Base-by-base conservation (phyloP, 2,797 vertebrate genomes). In the Megaceryle alcyon region DNA sequence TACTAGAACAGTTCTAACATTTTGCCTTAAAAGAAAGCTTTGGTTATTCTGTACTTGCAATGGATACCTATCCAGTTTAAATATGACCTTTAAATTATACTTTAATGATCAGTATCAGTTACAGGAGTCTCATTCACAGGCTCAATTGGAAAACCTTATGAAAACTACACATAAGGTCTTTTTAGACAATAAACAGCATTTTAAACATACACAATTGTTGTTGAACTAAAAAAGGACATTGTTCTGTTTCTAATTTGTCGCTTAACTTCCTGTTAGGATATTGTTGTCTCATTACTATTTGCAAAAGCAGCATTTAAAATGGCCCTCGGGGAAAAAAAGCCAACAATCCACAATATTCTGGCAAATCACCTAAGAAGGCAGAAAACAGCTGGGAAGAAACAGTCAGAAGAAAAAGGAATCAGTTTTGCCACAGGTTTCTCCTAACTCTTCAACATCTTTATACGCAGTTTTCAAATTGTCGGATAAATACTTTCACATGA, bases 91-190 rank as follows among this genome's bases (percentile, higher is more conserved):
- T 63, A 81, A 57, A 90, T 95, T 91, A 88, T 21, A 93, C n/a
- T 96, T 97, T 96, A 96, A 97, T 95, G 87, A 96, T 91, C 43
- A 43, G 49, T 91, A 89, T 96, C 91, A 22, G 54, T 97, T 97
- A 86, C 96, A 88, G 51, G 29, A 78, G 49, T 31, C 49, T 87
- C 75, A 73, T 66, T 88, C 69, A 79, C 35, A 69, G 65, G 18
- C 82, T 72, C 43, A 77, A 22, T 20, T 69, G 15, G 33, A 73
- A 88, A 77, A 88, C 41, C 14, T 53, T 43, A 33, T 23, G 21
- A 83, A 73, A 79, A 69, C n/a, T 43, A 46, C 19, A 83, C 7
- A 39, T n/a, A 29, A 3, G 3, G 56, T 51, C 19, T 66, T 54
- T 59, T 70, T 28, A 53, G 8, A 35, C 20, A 33, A 76, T 16